phyloP scores from a whole-genome alignment of 2,113 vertebrate species.

The Furnarius figulus region DNA sequence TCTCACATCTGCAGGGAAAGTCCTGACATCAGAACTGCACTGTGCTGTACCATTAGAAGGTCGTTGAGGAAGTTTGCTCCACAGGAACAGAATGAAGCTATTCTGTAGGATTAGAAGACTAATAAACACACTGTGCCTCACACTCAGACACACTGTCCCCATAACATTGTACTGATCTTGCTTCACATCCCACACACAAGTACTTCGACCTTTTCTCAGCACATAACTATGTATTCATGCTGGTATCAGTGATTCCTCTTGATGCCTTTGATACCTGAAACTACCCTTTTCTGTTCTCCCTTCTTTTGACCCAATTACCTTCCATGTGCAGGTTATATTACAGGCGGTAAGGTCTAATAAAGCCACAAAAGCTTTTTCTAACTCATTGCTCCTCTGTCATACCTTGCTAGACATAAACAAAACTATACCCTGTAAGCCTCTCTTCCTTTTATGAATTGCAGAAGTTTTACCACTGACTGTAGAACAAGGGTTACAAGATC shows the following conservation, averaged over 20 bases:
- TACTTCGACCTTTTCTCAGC: not conserved
- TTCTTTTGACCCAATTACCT: not conserved
- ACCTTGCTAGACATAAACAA: not conserved
- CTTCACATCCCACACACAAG: not conserved
- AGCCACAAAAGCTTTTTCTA: not conserved
- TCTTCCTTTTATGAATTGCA: not conserved
- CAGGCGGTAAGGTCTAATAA: not conserved
- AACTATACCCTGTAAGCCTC: not conserved
- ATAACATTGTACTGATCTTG: not conserved
- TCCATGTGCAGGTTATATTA: not conserved
- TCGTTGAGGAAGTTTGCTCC: not conserved
- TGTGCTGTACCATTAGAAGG: not conserved
- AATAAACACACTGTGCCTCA: not conserved
- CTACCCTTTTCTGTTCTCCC: not conserved
- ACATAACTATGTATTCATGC: not conserved
- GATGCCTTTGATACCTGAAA: not conserved
- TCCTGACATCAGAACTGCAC: not conserved
- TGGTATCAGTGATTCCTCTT: not conserved
- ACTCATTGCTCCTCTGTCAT: not conserved
- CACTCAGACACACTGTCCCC: not conserved
- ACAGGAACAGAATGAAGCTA: not conserved
- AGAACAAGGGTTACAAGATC: not conserved
- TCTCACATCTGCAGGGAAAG: not conserved
- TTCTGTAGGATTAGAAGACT: not conserved
- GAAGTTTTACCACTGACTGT: not conserved